phyloP scores from a whole-genome alignment of 2,797 vertebrate species.

The Falco columbarius region DNA sequence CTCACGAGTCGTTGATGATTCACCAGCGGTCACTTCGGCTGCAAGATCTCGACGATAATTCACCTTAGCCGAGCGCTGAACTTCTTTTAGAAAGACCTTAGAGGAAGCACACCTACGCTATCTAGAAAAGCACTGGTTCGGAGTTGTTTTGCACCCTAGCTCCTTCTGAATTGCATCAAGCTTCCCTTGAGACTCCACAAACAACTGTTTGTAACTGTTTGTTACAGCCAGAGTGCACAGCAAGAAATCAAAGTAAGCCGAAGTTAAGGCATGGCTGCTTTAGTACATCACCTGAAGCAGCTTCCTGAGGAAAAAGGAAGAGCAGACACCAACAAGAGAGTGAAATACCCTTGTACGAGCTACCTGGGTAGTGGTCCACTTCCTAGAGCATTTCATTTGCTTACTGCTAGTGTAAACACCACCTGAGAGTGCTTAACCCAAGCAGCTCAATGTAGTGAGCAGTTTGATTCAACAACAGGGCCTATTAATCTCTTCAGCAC shows the following conservation, averaged over 20 bases:
- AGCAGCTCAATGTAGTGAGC: constrained; percentile 60
- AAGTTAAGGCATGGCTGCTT: not conserved
- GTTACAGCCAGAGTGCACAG: not conserved
- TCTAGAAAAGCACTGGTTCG: not conserved
- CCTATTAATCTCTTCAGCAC: constrained; percentile 72
- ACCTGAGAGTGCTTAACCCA: constrained; percentile 57
- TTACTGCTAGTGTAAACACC: constrained; percentile 53
- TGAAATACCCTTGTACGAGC: not conserved
- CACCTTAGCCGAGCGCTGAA: not conserved
- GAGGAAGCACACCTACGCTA: not conserved
- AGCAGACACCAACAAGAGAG: not conserved
- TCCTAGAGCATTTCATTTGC: constrained; percentile 16
- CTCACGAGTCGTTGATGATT: not conserved
- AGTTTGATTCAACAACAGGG: constrained; percentile 61
- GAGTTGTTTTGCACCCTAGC: not conserved
- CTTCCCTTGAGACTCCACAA: not conserved
- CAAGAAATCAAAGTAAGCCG: not conserved
- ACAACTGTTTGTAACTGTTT: not conserved
- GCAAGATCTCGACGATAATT: not conserved
- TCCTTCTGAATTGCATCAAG: not conserved
- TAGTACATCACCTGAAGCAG: not conserved
- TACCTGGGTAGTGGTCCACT: constrained; percentile 24
- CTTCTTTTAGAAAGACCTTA: not conserved
- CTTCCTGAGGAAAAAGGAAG: constrained; percentile 2
- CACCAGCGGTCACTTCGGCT: not conserved